Percentiles rank a stretch among this genome's conserved stretches.
These are phyloP conservation scores for Branchipolynoe longqiensis DNA, from an alignment of 2,888 invertebrate genomes.

Conservation along the genomic window DNA sequence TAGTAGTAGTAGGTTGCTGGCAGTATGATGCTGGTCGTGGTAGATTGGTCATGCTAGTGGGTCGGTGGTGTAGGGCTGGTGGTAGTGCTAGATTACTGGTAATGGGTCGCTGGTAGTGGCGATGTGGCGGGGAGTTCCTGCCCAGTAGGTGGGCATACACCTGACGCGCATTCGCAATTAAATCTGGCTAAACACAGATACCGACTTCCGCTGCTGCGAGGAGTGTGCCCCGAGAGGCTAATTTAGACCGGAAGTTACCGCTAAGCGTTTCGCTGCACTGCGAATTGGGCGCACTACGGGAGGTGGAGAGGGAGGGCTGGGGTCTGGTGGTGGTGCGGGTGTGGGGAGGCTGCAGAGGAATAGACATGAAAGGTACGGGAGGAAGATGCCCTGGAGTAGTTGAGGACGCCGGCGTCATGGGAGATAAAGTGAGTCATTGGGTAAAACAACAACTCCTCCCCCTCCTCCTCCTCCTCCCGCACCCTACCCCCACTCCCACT, in stretches of 20 bases:
- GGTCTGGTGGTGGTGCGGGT: no score
- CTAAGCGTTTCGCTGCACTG: not conserved
- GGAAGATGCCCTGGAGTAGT: constrained; percentile 11
- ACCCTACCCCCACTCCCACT: not conserved
- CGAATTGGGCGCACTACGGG: not conserved
- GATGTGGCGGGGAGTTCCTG: no score
- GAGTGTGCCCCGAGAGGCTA: not conserved
- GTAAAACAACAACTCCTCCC: constrained; percentile 31
- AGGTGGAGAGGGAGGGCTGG: not conserved
- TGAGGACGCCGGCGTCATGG: not conserved
- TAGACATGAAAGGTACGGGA: constrained; percentile 2
- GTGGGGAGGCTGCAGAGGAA: no score
- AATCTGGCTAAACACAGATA: not conserved
- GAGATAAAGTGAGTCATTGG: constrained; percentile 45
- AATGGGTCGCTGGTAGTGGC: not conserved
- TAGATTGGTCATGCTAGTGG: not conserved
- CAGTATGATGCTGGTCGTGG: not conserved
- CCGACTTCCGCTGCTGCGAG: not conserved
- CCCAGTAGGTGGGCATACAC: no score
- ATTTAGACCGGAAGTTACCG: not conserved
- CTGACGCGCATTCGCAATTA: constrained; percentile 30
- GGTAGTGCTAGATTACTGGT: constrained; percentile 23
- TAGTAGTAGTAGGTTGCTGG: no score
- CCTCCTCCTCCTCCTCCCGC: not conserved
- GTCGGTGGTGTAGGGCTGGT: not conserved